Evolutionary conservation across 2,797 vertebrate genomes (phyloP), one percentile per base, ranked within the genome.

Genomic region (Falco concolor): DNA sequence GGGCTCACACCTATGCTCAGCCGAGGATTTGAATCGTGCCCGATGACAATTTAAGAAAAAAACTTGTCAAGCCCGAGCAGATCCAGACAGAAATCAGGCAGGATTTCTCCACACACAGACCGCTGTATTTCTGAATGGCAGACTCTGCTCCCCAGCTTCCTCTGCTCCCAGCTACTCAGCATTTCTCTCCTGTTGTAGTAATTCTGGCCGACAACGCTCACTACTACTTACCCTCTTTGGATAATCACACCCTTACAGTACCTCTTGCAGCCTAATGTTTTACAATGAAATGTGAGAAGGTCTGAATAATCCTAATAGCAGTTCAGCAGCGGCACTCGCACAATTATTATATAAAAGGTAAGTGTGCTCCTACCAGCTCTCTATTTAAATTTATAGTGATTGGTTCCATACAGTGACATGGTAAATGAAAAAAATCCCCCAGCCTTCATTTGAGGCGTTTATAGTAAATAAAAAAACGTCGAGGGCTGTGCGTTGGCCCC

Each of bases 201-300:
- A 92, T 89, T 87, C 68, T 68, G 87, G 64, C 69, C 12, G 10
- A 42, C 75, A 89, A 68, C 1, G 7, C 81, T 93, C 87, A 75
- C 84, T 72, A 87, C 50, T 95, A 59, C 88, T 95, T 78, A 92
- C 81, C 73, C 88, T 87, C 75, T 92, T 83, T 78, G 96, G 77
- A 93, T 97, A 96, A 97, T 96, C 94, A 96, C 93, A 95, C 94
- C 95, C 93, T 95, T 92, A 85, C 65, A 54, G 93, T 63, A 94
- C 95, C 90, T 95, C 96, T 96, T 5, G 5, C 93, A 95, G 96
- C 90, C 93, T 90, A 61, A 94, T 83, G 91, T 92, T 96, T 95
- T 95, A 95, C 88, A 89, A 20, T 18, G 95, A 96, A 97, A 96
- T 38, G 81, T 54, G 93, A 97, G 96, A 95, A 85, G 93, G 86